Evolutionary conservation across 53 echinoderm and acorn worm genomes (phyloP), one percentile per base, ranked within the genome.

Genomic region (Hippasteria phrygiana): DNA sequence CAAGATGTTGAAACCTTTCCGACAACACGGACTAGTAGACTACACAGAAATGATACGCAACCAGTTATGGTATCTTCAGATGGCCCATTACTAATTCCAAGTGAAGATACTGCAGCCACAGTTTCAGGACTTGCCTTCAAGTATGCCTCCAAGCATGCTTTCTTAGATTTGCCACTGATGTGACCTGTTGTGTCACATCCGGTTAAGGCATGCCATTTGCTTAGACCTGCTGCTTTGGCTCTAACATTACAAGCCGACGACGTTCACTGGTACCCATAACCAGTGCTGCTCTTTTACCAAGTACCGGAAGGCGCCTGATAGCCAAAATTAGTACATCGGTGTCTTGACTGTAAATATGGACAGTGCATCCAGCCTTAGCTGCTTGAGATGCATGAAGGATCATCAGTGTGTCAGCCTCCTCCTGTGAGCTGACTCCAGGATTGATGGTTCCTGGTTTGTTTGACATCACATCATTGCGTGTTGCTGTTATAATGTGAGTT

Each of bases 271-370:
- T 50, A 24, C 88, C 88, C 75, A 88, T 74, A 39, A 88, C 62
- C 13, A 88, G 55, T 17, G 67, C 63, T 33, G 17, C 38, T 24
- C 65, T 41, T 46, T 38, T 59, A 26, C 67, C 78, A 31, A 89
- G 89, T 63, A 67, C 35, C 34, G 78, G 67, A 43, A 70, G n/a
- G 5, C 79, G 43, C 34, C 89, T 62, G 39, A 89, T 29, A 43
- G 72, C 83, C 39, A 90, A 45, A 40, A 90, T 29, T 46, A 90
- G 41, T 54, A 81, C 81, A 80, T 89, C 89, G n/a, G 89, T 80
- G 51, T 89, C 80, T 17, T 69, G 73, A 59, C 83, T 47, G 62
- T 82, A 82, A 20, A 90, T 82, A 26, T 90, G 82, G n/a, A 82
- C 72, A 35, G 36, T 46, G 46, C 47, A 62, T 33, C 83, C 73